Base-by-base conservation (phyloP, 2,888 invertebrate genomes). In the Pediacus dermestoides region DNA sequence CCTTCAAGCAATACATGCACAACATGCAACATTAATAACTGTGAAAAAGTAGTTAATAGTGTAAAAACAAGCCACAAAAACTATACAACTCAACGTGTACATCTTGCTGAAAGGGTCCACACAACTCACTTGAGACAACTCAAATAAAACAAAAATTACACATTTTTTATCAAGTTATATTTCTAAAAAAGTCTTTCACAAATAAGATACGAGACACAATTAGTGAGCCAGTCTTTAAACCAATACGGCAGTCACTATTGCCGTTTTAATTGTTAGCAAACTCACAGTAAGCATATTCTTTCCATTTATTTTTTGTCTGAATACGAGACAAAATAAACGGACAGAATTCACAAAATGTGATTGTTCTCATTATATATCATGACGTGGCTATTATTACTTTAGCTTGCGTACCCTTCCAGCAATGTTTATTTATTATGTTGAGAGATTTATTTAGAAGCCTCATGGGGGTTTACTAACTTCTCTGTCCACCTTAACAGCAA, bases 111-210 rank as follows among this genome's bases (percentile, higher is more conserved):
- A 67, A 66, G 66, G 67, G 66, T 62, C 63, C 60, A 39, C 37
- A 52, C 49, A 50, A 61, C 61, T 60, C 42, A 46, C 48, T 48
- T 46, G 45, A 48, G 52, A 53, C 47, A 39, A 39, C 27, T 26
- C 21, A 50, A 48, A 51, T 43, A 50, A 52, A 55, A 43, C 43
- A 39, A n/a, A 6, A 9, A 9, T 25, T 7, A 25, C 6, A 10
- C 25, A 25, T 6, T 4, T 25, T 25, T 25, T n/a, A 6, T n/a
- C 60, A 66, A 62, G 55, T 65, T 67, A 64, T 67, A 66, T 68
- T 67, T 67, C 67, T 67, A 61, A 66, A 67, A 67, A 66, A 66
- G 59, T 66, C 64, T 63, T 61, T 66, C 67, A 68, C 66, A 68
- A 66, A 50, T 46, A 23, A 23, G 23, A 23, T 37, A 66, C 64